Percentiles rank a stretch among this genome's conserved stretches.
Evolutionary conservation across 2,797 vertebrate species (phyloP).

Genomic region (Tapera naevia): DNA sequence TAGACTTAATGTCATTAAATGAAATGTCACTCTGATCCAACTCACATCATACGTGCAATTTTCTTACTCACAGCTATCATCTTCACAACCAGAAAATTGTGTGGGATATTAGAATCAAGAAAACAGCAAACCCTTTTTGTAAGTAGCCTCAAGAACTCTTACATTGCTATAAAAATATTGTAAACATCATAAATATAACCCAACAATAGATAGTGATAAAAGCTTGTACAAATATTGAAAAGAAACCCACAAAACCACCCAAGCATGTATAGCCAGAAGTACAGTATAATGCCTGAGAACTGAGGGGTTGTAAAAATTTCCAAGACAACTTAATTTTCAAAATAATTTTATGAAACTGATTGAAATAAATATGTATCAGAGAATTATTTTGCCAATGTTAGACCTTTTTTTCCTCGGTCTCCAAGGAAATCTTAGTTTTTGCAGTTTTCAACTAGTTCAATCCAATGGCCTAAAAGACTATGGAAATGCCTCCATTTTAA

Average conservation of each 20-base stretch:
- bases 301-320: background rate
- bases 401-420: background rate
- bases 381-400: too few relatives aligned
- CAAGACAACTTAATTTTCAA: background rate
- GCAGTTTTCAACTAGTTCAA: background rate
- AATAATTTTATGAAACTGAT: background rate
- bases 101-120: background rate
- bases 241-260: rapidly evolving
- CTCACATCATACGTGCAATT: rapidly evolving
- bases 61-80: background rate
- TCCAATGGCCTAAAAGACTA: background rate
- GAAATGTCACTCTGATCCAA: rapidly evolving
- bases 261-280: background rate
- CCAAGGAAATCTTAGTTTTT: background rate
- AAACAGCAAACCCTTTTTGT: background rate
- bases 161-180: background rate
- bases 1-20: background rate
- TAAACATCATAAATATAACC: background rate
- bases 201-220: background rate
- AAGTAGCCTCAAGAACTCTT: background rate
- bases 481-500: background rate
- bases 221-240: background rate
- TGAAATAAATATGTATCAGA: too few relatives aligned
- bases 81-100: background rate
- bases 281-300: background rate